Evolutionary conservation across 2,797 vertebrate species (phyloP).

Genomic region (Rhinatrema bivittatum): DNA sequence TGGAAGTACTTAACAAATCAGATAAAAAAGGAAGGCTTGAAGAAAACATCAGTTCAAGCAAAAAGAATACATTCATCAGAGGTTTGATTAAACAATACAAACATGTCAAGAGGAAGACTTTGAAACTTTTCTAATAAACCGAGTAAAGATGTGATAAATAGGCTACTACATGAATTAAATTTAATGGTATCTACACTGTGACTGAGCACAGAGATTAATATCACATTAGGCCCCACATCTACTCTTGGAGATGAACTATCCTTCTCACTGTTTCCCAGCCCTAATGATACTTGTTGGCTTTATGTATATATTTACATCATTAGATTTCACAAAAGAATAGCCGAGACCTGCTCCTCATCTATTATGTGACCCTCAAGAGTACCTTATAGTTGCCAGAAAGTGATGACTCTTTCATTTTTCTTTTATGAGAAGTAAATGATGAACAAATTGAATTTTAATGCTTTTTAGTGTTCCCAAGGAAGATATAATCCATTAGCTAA

Average conservation of each 20-base stretch:
- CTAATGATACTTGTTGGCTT: neutral
- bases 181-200: constrained; percentile 19
- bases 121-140: constrained; percentile 29
- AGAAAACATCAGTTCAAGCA: constrained; percentile 51
- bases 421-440: constrained; percentile 70
- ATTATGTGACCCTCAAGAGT: constrained; percentile 55
- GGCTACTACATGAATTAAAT: constrained; percentile 23
- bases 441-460: constrained; percentile 87
- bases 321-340: constrained; percentile 9
- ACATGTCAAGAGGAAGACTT: constrained; percentile 18
- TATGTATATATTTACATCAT: constrained; percentile 1
- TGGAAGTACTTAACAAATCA: constrained; percentile 51
- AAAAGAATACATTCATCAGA: constrained; percentile 44
- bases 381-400: constrained; percentile 50
- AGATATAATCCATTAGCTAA: constrained; percentile 77
- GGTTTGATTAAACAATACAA: constrained; percentile 28
- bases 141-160: constrained; percentile 27
- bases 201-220: neutral
- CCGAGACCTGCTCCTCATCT: constrained; percentile 58
- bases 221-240: neutral
- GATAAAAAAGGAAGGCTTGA: constrained; percentile 39
- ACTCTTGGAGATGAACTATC: neutral
- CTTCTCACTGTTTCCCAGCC: neutral
- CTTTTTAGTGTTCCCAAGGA: constrained; percentile 63
- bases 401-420: constrained; percentile 64